Base-by-base conservation (phyloP, 1,140 invertebrate genomes). In the Monochamus saltuarius region DNA sequence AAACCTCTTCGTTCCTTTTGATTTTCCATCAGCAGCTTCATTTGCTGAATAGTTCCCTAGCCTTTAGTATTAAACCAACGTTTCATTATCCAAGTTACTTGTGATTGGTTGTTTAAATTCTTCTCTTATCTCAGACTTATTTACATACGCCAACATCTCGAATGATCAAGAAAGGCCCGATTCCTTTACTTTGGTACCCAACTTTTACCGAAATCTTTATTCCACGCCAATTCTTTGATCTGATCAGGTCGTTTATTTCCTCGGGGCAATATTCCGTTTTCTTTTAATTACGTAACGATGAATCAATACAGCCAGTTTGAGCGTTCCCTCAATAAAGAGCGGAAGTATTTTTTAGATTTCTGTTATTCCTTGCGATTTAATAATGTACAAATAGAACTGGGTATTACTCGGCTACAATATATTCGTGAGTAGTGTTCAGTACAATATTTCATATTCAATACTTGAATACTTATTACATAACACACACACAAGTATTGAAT, bases 1-100 rank as follows among this genome's bases (percentile, higher is more conserved):
- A 74, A 74, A 72, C 70, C 69, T 73, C 70, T 74, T 69, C 70
- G 63, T 68, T 72, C 70, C 72, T 72, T 74, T 73, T 74, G 72
- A 74, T 72, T 74, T 73, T 73, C 69, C 71, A 73, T 73, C 71
- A 65, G 66, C 69, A 66, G 70, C 70, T 72, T 68, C 70, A 70
- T 71, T 70, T 73, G 64, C 69, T 71, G 70, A 73, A 74, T 73
- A 71, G 69, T 73, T 61, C 62, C 54, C 47, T 63, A 42, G 45
- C 56, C 62, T 69, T 72, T 67, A 66, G 67, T 65, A 65, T 66
- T 42, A 67, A 66, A 65, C 64, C 65, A 63, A 62, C 68, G 66
- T 68, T 70, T 70, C 70, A 72, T 72, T 72, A 72, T 66, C 56
- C 61, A 62, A 63, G 68, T 67, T 64, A 67, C 61, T 70, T 69